Evolutionary conservation across 2,113 vertebrate species (phyloP).

Genomic region (Albula goreensis): DNA sequence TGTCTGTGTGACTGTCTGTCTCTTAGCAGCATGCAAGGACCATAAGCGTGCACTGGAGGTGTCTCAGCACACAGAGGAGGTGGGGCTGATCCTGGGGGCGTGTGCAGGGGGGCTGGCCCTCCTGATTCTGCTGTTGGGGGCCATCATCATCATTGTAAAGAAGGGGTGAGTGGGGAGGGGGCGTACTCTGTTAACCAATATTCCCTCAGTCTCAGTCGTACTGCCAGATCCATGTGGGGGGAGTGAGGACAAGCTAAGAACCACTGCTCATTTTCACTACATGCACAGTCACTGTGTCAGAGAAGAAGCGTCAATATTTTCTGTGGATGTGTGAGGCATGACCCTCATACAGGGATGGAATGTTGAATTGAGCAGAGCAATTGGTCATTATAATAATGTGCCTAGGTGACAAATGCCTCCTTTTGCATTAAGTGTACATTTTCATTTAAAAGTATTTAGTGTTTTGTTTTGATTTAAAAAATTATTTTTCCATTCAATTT

Average conservation of each 20-base stretch:
- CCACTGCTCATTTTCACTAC: too few species aligned
- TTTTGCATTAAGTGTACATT: not conserved
- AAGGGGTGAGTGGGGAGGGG: constrained; percentile 80
- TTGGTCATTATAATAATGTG: not conserved
- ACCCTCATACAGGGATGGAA: not conserved
- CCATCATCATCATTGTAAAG: constrained; percentile 84
- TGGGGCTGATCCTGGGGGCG: constrained; percentile 91
- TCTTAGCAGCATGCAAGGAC: constrained; percentile 88
- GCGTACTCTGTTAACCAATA: too few species aligned
- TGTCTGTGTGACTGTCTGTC: not conserved
- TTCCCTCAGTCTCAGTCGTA: too few species aligned
- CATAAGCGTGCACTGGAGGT: constrained; percentile 85
- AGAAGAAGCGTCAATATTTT: not conserved
- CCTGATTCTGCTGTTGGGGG: constrained; percentile 87
- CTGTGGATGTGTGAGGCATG: not conserved
- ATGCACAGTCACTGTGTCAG: too few species aligned
- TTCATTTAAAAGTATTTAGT: not conserved
- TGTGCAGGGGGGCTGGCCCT: constrained; percentile 86
- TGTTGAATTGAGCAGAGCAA: not conserved
- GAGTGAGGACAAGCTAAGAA: too few species aligned
- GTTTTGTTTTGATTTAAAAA: too few species aligned
- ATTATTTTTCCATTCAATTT: too few species aligned
- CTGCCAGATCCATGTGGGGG: too few species aligned
- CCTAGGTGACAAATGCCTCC: not conserved
- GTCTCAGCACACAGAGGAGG: constrained; percentile 89